Evolutionary conservation across 2,113 vertebrate genomes (phyloP), one percentile per base, ranked within the genome.

Genomic region (Zootoca vivipara): DNA sequence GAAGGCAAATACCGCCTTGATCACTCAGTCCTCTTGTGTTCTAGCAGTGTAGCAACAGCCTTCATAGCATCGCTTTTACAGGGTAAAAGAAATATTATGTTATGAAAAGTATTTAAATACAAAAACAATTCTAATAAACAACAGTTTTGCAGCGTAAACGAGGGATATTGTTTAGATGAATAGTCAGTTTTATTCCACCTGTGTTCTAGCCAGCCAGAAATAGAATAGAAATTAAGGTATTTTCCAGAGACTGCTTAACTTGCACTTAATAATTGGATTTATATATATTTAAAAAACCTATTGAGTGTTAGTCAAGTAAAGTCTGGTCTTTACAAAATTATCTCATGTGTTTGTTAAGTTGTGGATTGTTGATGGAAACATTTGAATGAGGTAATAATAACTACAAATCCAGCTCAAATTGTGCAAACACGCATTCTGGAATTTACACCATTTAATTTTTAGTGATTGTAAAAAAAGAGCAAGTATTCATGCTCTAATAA

Each of bases 61-160:
- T 99, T 99, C 94, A 99, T 99, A 72, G 98, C 99, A 3, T 99
- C 99, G 33, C 95, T 99, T 94, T 95, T 99, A 83, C 99, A 99
- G 95, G 99, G 99, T 99, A 94, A 91, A 86, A 92, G 85, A 58
- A 16, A 0, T 12, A 1, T 33, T 3, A 13, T 28, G 5, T 20
- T 35, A 12, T 42, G 58, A 33, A 67, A 75, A 65, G 35, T 77
- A 42, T 30, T 88, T 28, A 72, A 80, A 58, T 38, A 33, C 35
- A 62, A 30, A 81, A 12, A 72, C 16, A 5, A 30, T 70, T 62
- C 26, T 58, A 40, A 73, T 3, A 79, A 33, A 73, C 35, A 35
- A 67, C 75, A 35, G 26, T 56, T 75, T 35, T 28, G 58, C 24
- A 46, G n/a, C 26, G 7, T 33, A 56, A 28, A 86, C 12, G 30